Evolutionary conservation across 2,113 vertebrate genomes (phyloP).

Genomic region (Scytalopus superciliaris): DNA sequence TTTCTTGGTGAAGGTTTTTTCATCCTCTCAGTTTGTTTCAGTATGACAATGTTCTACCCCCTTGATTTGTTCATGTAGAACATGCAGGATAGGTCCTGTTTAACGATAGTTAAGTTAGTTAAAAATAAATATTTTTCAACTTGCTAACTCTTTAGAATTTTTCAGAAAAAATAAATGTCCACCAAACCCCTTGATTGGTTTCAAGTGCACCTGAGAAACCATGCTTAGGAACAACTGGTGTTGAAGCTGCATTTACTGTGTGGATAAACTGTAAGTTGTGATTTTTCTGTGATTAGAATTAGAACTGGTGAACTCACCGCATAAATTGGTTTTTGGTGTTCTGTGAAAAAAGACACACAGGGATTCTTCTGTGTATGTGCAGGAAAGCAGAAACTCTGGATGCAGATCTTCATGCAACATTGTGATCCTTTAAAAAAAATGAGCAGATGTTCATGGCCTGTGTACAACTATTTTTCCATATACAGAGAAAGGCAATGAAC

Average conservation of each 20-base stretch:
- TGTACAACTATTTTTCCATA: neutral
- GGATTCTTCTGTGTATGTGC: neutral
- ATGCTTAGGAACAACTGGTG: neutral
- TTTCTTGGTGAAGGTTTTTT: neutral
- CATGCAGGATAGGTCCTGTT: neutral
- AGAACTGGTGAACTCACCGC: neutral
- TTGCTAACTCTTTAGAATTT: neutral
- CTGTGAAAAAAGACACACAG: neutral
- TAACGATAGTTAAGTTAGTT: neutral
- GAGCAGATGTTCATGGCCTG: conserved; percentile 16
- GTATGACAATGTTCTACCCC: neutral
- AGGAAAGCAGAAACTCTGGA: neutral
- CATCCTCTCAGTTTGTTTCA: neutral
- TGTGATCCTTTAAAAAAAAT: neutral
- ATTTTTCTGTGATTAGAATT: neutral
- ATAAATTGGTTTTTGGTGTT: neutral
- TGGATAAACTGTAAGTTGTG: neutral
- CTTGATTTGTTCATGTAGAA: neutral
- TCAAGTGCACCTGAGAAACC: neutral
- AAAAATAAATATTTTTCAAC: neutral
- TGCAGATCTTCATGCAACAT: neutral
- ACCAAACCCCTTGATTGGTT: neutral
- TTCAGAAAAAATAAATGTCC: neutral
- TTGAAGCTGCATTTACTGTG: neutral
- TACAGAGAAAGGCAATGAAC: neutral